Evolutionary conservation across 2,113 vertebrate species (phyloP).

Genomic region (Martes martes): DNA sequence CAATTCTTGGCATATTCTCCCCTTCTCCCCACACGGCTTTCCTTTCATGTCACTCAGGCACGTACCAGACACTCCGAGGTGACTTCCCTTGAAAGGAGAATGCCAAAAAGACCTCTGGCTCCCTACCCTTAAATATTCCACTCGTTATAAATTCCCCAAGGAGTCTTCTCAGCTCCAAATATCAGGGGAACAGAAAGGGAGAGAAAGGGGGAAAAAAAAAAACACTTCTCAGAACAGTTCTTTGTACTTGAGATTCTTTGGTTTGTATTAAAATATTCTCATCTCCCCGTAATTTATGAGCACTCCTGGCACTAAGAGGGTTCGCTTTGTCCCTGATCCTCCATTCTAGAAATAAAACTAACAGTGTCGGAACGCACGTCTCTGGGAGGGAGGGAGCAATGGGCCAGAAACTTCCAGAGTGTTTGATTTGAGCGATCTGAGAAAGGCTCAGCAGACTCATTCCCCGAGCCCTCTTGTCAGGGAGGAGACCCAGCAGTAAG

Average conservation of each 20-base stretch:
- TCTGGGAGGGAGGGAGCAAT: accelerated
- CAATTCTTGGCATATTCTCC: constrained; percentile 82
- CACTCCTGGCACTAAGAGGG: constrained; percentile 56
- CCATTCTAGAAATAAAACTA: constrained; percentile 52
- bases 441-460: background rate
- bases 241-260: constrained; percentile 79
- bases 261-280: constrained; percentile 82
- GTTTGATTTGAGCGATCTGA: background rate
- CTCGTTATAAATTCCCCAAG: constrained; percentile 83
- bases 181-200: constrained; percentile 66
- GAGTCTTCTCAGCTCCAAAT: constrained; percentile 78
- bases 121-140: constrained; percentile 83
- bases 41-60: constrained; percentile 82
- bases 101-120: constrained; percentile 79
- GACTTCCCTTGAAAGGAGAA: constrained; percentile 84
- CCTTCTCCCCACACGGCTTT: constrained; percentile 75
- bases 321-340: constrained; percentile 37
- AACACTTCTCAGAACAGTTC: constrained; percentile 74
- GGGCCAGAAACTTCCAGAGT: background rate
- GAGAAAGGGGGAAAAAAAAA: background rate
- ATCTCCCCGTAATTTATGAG: constrained; percentile 76
- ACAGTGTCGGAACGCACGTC: background rate
- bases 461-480: background rate
- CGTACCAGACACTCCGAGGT: constrained; percentile 82
- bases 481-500: background rate